These are phyloP conservation scores for Drosophila neutralis DNA, from an alignment of 2,888 invertebrate species.

Conservation along the genomic window DNA sequence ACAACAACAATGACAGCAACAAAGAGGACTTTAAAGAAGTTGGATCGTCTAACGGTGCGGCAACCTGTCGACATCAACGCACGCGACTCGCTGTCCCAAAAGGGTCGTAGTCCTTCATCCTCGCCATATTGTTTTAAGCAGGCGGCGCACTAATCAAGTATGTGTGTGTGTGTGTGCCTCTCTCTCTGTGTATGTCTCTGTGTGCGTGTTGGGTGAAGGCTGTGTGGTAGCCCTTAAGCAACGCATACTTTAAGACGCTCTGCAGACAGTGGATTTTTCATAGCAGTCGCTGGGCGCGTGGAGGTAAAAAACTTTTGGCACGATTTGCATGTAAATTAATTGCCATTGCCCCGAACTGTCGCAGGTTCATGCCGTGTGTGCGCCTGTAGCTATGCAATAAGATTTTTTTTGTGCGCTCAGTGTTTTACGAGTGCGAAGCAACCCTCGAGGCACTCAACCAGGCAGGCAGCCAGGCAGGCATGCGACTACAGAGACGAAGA, in stretches of 20 bases:
- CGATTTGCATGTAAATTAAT: constrained; percentile 83
- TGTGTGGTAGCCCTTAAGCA: constrained; percentile 43
- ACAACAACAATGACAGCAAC: constrained; percentile 24
- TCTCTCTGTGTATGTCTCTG: background rate
- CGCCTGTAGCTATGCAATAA: constrained; percentile 56
- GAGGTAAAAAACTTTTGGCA: constrained; percentile 65
- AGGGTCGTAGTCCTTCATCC: constrained; percentile 65
- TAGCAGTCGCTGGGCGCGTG: background rate
- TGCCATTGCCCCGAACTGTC: constrained; percentile 74
- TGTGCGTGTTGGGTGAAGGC: background rate
- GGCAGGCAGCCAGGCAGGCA: constrained; percentile 3
- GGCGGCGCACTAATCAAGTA: constrained; percentile 74
- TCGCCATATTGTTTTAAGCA: constrained; percentile 73
- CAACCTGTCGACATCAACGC: constrained; percentile 73
- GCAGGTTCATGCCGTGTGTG: constrained; percentile 58
- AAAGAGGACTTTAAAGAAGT: constrained; percentile 32
- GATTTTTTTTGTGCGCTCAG: constrained; percentile 36
- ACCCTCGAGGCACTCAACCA: constrained; percentile 55
- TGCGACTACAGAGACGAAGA: constrained; percentile 14
- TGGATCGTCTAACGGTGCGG: constrained; percentile 68
- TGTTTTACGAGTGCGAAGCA: constrained; percentile 58
- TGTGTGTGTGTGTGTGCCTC: constrained; percentile 10
- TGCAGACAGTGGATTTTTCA: constrained; percentile 34
- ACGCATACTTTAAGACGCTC: constrained; percentile 50
- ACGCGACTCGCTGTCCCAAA: constrained; percentile 65